Conservation (phyloP, 92 coral and sea anemone genomes). For the Phymanthus crucifer region DNA sequence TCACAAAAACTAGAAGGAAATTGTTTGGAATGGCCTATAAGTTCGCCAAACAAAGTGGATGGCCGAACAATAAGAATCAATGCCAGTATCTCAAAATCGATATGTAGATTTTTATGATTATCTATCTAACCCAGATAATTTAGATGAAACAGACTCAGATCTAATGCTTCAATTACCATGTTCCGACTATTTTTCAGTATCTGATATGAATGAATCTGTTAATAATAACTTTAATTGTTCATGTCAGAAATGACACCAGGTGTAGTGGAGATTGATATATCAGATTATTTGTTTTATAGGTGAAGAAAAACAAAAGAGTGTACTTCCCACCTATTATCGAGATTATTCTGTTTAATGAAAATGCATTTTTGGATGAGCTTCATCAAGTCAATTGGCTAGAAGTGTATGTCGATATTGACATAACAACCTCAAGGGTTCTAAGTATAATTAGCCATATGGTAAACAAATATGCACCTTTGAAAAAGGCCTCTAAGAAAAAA, state of each 20-base stretch:
- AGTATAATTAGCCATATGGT: neutral
- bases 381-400: conserved; percentile 13
- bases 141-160: no score
- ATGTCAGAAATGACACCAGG: conserved; percentile 9
- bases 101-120: no score
- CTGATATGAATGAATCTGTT: no score
- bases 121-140: no score
- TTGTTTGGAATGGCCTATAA: no score
- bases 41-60: no score
- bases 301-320: neutral
- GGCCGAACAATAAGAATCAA: no score
- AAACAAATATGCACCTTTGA: conserved; percentile 35
- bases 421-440: neutral
- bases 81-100: no score
- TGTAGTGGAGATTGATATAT: conserved; percentile 21
- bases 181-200: no score
- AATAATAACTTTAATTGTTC: no score
- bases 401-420: neutral
- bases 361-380: neutral
- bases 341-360: conserved; percentile 17
- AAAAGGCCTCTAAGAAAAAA: no score
- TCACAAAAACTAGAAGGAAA: neutral
- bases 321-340: neutral
- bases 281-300: conserved; percentile 18
- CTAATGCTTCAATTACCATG: no score